phyloP scores from a whole-genome alignment of 2,797 vertebrate species.

The Strix occidentalis region DNA sequence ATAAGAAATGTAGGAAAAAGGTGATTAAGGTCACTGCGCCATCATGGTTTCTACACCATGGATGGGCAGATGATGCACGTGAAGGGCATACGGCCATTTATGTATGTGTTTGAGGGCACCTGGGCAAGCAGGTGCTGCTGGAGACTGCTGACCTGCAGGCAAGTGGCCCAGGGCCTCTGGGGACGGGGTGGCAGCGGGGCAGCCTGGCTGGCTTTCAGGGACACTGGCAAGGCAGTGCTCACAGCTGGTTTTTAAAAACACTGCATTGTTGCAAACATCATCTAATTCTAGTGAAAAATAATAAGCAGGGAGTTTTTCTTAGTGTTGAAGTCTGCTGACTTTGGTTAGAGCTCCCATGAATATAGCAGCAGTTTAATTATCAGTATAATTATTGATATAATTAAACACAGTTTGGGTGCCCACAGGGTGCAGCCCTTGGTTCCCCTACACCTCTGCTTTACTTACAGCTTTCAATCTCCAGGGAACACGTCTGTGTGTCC shows the following conservation, averaged over 20 bases:
- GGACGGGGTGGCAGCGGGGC: not conserved
- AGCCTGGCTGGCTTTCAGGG: not conserved
- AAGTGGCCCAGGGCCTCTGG: not conserved
- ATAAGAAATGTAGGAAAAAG: not conserved
- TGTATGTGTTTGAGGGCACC: not conserved
- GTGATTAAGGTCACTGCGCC: not conserved
- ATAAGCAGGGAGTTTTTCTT: not conserved
- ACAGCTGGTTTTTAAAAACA: not conserved
- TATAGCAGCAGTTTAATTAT: not conserved
- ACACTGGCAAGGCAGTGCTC: not conserved
- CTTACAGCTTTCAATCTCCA: constrained; percentile 99
- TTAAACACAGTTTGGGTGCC: not conserved
- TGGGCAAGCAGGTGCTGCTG: not conserved
- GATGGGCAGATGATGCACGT: fast-evolving
- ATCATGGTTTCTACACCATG: fast-evolving
- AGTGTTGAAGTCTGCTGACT: not conserved
- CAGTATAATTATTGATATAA: not conserved
- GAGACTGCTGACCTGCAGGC: not conserved
- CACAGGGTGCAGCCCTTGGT: not conserved
- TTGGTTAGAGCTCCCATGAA: not conserved
- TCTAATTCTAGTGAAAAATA: not conserved
- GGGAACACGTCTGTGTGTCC: constrained; percentile 95
- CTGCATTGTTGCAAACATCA: not conserved
- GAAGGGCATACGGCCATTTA: fast-evolving
- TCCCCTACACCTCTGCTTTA: constrained; percentile 12